A percentile compares a stretch with the other conserved stretches of the same genome.
Evolutionary conservation across 2,888 invertebrate genomes (phyloP).

Genomic region (Eulithis prunata): DNA sequence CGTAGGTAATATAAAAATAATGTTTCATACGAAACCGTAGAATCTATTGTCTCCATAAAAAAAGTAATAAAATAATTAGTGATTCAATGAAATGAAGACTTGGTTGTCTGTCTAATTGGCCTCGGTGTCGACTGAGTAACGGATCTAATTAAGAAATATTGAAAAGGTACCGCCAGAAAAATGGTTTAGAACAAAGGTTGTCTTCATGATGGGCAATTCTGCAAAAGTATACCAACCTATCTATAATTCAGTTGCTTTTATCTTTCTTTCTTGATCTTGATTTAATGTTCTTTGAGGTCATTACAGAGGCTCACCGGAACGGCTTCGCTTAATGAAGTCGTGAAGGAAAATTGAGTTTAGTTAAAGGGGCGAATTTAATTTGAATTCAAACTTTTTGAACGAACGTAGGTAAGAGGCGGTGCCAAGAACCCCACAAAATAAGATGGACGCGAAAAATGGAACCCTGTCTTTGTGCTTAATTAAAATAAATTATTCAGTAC

Average conservation of each 20-base stretch:
- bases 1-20: slow-evolving; percentile 40
- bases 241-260: slow-evolving; percentile 78
- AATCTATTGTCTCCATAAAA: no score
- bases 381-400: slow-evolving; percentile 81
- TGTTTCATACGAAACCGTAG: slow-evolving; percentile 10
- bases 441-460: slow-evolving; percentile 74
- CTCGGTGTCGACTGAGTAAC: slow-evolving; percentile 19
- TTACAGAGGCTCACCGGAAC: slow-evolving; percentile 81
- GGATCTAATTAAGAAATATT: slow-evolving; percentile 54
- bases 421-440: slow-evolving; percentile 70
- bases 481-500: slow-evolving; percentile 77
- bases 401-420: slow-evolving; percentile 69
- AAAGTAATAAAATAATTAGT: no score
- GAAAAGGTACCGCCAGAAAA: slow-evolving; percentile 51
- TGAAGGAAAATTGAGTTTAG: slow-evolving; percentile 83
- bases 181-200: slow-evolving; percentile 56
- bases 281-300: slow-evolving; percentile 82
- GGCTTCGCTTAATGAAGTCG: slow-evolving; percentile 82
- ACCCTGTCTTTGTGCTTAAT: slow-evolving; percentile 72
- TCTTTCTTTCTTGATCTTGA: slow-evolving; percentile 78
- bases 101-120: slow-evolving; percentile 1
- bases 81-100: background rate
- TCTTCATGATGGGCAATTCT: slow-evolving; percentile 69
- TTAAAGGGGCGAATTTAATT: slow-evolving; percentile 83
- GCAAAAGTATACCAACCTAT: slow-evolving; percentile 73